A percentile compares a stretch with the other conserved stretches of the same genome.
phyloP scores from a whole-genome alignment of 2,888 invertebrate genomes.

The Pocota personata region DNA sequence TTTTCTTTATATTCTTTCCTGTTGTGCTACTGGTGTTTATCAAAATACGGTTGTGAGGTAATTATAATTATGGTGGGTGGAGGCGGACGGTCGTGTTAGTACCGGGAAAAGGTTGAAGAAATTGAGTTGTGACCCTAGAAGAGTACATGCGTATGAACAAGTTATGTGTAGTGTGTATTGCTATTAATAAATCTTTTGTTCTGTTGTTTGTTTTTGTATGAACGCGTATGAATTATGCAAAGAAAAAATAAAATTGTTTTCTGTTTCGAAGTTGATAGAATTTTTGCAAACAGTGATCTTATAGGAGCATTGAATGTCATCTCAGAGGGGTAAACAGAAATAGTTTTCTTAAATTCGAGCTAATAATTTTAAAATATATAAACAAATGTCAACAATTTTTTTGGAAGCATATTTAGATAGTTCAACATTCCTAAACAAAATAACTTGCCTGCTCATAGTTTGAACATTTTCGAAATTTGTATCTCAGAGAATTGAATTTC shows the following conservation, averaged over 20 bases:
- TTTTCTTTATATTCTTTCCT: constrained; percentile 56
- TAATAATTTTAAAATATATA: no score
- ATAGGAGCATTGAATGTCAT: background rate
- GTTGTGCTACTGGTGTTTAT: constrained; percentile 68
- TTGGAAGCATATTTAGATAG: no score
- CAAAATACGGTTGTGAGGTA: constrained; percentile 51
- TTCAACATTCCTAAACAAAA: no score
- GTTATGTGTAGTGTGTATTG: background rate
- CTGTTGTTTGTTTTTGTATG: background rate
- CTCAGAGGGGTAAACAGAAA: no score
- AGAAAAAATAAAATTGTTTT: background rate
- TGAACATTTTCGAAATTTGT: no score
- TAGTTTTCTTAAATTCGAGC: no score
- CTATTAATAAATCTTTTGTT: constrained; percentile 35
- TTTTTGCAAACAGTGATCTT: background rate
- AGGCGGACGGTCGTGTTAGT: background rate
- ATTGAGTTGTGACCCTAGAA: constrained; percentile 43
- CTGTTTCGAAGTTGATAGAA: background rate
- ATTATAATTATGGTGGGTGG: constrained; percentile 40
- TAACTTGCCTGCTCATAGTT: no score
- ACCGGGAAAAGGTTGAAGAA: constrained; percentile 22
- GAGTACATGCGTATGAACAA: constrained; percentile 13
- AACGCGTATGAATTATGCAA: constrained; percentile 19
- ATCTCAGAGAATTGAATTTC: no score
- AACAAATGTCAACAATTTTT: no score